Conservation (phyloP, 1,140 invertebrate genomes). For the Temnothorax curvispinosus region DNA sequence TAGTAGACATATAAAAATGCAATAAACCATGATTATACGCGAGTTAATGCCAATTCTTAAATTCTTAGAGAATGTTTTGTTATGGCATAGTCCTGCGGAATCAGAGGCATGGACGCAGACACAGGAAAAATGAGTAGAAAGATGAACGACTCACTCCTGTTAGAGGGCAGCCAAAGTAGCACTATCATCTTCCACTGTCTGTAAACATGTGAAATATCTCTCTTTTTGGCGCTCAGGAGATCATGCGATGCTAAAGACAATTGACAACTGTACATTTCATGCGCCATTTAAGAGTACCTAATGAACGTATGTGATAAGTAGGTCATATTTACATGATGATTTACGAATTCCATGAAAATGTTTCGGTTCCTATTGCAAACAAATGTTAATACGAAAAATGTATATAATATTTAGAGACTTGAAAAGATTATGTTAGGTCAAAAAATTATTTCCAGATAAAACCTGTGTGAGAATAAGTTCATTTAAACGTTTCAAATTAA, state of each 20-base stretch:
- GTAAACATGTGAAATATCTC: slow-evolving; percentile 83
- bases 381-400: slow-evolving; percentile 14
- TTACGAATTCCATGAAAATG: slow-evolving; percentile 17
- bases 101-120: slow-evolving; percentile 78
- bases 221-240: slow-evolving; percentile 80
- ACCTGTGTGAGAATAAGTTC: background rate
- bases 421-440: background rate
- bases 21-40: slow-evolving; percentile 69
- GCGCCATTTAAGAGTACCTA: slow-evolving; percentile 75
- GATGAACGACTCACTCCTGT: slow-evolving; percentile 83
- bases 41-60: slow-evolving; percentile 64
- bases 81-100: slow-evolving; percentile 75
- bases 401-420: background rate
- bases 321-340: slow-evolving; percentile 32
- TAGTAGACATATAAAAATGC: slow-evolving; percentile 63
- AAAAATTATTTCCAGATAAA: background rate
- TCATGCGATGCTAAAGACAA: slow-evolving; percentile 82
- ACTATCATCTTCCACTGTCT: slow-evolving; percentile 85
- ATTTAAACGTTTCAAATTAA: background rate
- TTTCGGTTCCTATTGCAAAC: background rate
- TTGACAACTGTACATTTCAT: slow-evolving; percentile 81
- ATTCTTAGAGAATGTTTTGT: slow-evolving; percentile 69
- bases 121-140: slow-evolving; percentile 80
- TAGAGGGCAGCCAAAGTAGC: slow-evolving; percentile 85
- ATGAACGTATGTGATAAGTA: slow-evolving; percentile 46